These are phyloP conservation scores for Carlito syrichta DNA, from an alignment of 2,113 vertebrate species.

Conservation along the genomic window DNA sequence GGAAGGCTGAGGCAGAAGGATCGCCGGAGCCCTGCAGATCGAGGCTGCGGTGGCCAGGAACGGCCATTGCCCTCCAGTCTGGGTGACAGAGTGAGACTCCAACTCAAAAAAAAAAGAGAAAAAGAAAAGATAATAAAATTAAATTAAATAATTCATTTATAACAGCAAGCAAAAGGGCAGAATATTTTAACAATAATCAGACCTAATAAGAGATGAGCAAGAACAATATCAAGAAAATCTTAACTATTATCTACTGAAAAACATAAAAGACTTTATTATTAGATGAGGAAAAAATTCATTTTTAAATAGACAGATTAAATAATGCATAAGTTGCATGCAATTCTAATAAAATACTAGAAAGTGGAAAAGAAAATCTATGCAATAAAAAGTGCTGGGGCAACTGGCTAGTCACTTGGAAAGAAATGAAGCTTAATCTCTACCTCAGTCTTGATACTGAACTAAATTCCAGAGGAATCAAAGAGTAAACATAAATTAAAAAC, in stretches of 20 bases:
- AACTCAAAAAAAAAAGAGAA: no score
- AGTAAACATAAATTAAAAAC: background rate
- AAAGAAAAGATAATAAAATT: background rate
- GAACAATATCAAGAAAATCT: background rate
- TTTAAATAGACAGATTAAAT: background rate
- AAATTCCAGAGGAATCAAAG: background rate
- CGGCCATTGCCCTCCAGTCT: no score
- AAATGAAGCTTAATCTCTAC: background rate
- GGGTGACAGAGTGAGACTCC: no score
- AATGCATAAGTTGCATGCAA: background rate
- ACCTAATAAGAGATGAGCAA: background rate
- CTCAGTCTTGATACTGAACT: background rate
- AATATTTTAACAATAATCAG: background rate
- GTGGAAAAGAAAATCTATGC: background rate
- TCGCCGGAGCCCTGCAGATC: no score
- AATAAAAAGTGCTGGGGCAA: background rate
- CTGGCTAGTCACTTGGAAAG: background rate
- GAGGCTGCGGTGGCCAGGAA: no score
- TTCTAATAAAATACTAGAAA: conserved; percentile 17
- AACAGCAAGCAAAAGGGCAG: background rate
- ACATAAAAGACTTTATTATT: background rate
- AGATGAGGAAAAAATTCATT: background rate
- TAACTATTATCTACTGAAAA: background rate
- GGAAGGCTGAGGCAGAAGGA: no score
- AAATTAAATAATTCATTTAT: background rate